These are phyloP conservation scores for Phrynocephalus guinanensis DNA, from an alignment of 2,797 vertebrate species.

Conservation along the genomic window DNA sequence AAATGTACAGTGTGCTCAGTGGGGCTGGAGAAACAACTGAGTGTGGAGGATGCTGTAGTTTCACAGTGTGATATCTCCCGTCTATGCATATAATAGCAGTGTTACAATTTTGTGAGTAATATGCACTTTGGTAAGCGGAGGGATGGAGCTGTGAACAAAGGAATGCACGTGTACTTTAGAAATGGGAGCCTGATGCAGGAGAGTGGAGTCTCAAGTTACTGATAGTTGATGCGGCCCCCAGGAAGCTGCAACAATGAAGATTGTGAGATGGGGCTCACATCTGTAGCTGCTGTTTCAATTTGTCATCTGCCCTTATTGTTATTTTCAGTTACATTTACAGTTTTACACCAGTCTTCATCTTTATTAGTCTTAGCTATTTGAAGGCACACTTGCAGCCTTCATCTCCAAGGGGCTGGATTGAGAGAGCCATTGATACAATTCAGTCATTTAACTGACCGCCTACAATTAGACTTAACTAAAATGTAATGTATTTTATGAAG, in stretches of 20 bases:
- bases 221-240: not conserved
- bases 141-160: not conserved
- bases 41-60: not conserved
- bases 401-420: not conserved
- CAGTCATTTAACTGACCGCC: not conserved
- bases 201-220: not conserved
- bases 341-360: not conserved
- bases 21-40: not conserved
- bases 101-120: not conserved
- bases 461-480: not conserved
- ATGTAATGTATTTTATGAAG: not conserved
- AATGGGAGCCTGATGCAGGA: not conserved
- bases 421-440: not conserved
- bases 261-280: not conserved
- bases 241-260: not conserved
- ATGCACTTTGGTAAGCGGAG: too few species aligned
- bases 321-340: too few species aligned
- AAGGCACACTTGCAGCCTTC: not conserved
- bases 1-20: not conserved
- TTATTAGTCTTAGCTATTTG: not conserved
- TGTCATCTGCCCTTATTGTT: not conserved
- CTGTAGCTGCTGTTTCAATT: not conserved
- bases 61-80: not conserved
- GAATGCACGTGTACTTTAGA: not conserved
- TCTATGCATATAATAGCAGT: not conserved